Base-by-base conservation (phyloP, 2,113 vertebrate genomes). In the Aptenodytes patagonicus region DNA sequence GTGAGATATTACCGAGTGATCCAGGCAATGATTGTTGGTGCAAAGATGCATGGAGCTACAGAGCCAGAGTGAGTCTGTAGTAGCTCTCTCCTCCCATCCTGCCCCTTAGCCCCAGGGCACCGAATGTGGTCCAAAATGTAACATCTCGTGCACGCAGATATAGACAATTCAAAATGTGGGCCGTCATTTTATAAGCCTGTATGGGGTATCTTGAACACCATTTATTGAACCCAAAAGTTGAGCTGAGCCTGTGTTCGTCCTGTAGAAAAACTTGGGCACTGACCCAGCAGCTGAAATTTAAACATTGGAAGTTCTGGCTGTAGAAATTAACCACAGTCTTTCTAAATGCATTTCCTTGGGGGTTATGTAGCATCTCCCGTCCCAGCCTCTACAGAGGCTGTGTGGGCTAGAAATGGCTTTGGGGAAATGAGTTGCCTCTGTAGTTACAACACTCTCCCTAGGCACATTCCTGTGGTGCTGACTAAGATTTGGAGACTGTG, bases 81-180 rank as follows among this genome's bases (percentile, higher is more conserved):
- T 13, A 58, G 13, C 5, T 70, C 36, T 40, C 24, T 61, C 11
- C 9, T 90, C 31, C 0, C 0, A 10, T 51, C n/a, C 44, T 79
- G 21, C 26, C 44, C 1, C 0, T 54, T 60, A 87, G 26, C 6
- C 3, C 11, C 32, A 36, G 32, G 38, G 18, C 44, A 70, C 32
- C 0, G 0, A 76, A 87, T 40, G 18, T 1, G 1, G 10, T 57
- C 49, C 36, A 83, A 76, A 91, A 75, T 0, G 2, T 22, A 70
- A 36, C 42, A 66, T 17, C 25, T 65, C 11, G 0, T 55, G 66
- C 34, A 57, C 21, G 47, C 11, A n/a, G n/a, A 76, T 18, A 52
- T 0, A 31, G 22, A 26, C 14, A 71, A 76, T 85, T 85, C 17
- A 52, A 58, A 91, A 54, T 6, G 7, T 38, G 8, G 5, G 38